phyloP scores from a whole-genome alignment of 2,888 invertebrate genomes.

The Hypolimnas misippus region DNA sequence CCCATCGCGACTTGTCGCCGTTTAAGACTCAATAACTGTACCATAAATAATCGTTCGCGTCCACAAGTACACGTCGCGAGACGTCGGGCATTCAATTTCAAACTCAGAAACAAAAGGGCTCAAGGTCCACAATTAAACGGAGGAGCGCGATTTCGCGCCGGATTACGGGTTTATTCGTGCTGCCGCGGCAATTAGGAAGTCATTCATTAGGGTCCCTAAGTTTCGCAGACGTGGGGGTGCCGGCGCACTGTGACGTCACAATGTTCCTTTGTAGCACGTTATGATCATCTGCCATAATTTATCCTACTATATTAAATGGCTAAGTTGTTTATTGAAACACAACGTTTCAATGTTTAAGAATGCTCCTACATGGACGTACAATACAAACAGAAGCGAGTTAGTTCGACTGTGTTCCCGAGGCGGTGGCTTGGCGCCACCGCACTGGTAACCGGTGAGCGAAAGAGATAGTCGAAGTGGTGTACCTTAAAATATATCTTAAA shows the following conservation, averaged over 20 bases:
- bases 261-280: slow-evolving; percentile 57
- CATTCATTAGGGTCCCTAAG: slow-evolving; percentile 84
- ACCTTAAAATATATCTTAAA: slow-evolving; percentile 78
- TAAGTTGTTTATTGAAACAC: slow-evolving; percentile 58
- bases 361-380: slow-evolving; percentile 60
- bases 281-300: slow-evolving; percentile 25
- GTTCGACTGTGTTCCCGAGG: slow-evolving; percentile 61
- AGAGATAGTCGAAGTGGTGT: slow-evolving; percentile 66
- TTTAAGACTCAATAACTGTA: slow-evolving; percentile 58
- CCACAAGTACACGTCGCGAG: slow-evolving; percentile 68
- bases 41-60: slow-evolving; percentile 59
- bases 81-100: slow-evolving; percentile 73
- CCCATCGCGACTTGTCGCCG: slow-evolving; percentile 45
- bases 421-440: slow-evolving; percentile 67
- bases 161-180: slow-evolving; percentile 79
- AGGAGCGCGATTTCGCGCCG: slow-evolving; percentile 65
- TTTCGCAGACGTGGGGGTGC: slow-evolving; percentile 83
- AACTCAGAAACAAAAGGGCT: slow-evolving; percentile 71
- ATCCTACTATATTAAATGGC: slow-evolving; percentile 21
- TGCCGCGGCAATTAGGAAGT: slow-evolving; percentile 83
- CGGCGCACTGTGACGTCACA: slow-evolving; percentile 71
- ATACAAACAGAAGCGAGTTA: slow-evolving; percentile 74
- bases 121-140: slow-evolving; percentile 78
- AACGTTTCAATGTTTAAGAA: slow-evolving; percentile 68
- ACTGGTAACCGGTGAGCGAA: slow-evolving; percentile 58